These are phyloP conservation scores for Castor canadensis DNA, from an alignment of 2,113 vertebrate genomes.

Conservation along the genomic window DNA sequence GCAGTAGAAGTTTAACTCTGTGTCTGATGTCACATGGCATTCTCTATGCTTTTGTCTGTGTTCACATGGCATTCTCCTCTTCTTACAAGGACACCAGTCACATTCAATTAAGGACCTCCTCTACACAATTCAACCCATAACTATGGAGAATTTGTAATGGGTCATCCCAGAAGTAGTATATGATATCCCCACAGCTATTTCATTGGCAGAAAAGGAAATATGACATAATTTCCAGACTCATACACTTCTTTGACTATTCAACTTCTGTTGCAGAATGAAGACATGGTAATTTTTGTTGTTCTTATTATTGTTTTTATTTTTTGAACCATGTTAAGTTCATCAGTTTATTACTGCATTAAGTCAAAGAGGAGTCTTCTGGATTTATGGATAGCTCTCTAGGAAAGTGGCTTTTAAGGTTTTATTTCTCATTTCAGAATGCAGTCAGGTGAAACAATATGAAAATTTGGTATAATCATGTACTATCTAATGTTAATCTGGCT, in stretches of 20 bases:
- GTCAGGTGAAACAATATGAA: neutral
- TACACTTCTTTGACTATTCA: neutral
- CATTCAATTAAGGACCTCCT: neutral
- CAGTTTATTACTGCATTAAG: neutral
- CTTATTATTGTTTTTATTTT: neutral
- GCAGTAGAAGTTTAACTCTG: neutral
- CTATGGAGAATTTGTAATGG: neutral
- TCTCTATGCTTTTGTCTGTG: neutral
- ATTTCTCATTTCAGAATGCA: neutral
- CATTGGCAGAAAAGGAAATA: neutral
- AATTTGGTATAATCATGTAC: neutral
- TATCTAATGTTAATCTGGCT: neutral
- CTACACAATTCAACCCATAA: neutral
- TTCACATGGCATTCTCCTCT: neutral
- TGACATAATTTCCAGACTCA: neutral
- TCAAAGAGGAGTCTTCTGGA: neutral
- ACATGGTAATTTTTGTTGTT: neutral
- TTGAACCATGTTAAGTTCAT: neutral
- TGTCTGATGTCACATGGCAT: neutral
- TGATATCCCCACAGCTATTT: neutral
- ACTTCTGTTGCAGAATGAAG: neutral
- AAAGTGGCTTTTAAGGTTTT: neutral
- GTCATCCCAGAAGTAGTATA: neutral
- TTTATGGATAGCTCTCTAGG: neutral
- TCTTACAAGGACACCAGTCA: neutral